A percentile compares a stretch with the other conserved stretches of the same genome.
These are phyloP conservation scores for Papilio helenus DNA, from an alignment of 1,140 invertebrate species.

Conservation along the genomic window DNA sequence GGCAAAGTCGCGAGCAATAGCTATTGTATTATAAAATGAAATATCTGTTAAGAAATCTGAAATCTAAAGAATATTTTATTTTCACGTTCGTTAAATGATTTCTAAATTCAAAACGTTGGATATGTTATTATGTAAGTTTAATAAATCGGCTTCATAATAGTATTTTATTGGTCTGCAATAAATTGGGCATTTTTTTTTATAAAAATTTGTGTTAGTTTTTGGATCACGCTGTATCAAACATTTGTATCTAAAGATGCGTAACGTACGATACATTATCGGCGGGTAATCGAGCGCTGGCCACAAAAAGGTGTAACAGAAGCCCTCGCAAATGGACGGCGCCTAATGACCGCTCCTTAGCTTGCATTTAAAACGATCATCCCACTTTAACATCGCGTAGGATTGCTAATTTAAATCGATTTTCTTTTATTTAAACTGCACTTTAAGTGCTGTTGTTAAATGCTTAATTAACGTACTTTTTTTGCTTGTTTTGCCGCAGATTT, in stretches of 20 bases:
- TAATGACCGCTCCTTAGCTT: conserved; percentile 76
- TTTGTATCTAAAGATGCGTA: conserved; percentile 58
- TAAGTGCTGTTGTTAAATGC: conserved; percentile 11
- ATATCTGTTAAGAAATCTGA: too few relatives aligned
- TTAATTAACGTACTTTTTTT: not conserved
- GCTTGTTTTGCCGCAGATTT: not conserved
- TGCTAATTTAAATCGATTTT: conserved; percentile 63
- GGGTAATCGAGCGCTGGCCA: conserved; percentile 65
- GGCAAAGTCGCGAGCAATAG: too few relatives aligned
- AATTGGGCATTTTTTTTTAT: not conserved
- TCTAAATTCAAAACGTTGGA: too few relatives aligned
- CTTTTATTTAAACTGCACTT: conserved; percentile 35
- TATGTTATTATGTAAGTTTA: too few relatives aligned
- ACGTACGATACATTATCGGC: conserved; percentile 65
- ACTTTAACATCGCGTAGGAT: conserved; percentile 58
- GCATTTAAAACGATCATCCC: conserved; percentile 61
- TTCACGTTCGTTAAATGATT: too few relatives aligned
- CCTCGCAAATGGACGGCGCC: conserved; percentile 53
- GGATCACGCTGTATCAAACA: conserved; percentile 32
- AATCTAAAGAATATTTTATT: too few relatives aligned
- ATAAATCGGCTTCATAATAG: not conserved
- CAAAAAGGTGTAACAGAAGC: conserved; percentile 80
- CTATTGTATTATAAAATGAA: too few relatives aligned
- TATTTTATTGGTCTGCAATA: not conserved
- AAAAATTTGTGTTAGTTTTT: not conserved